These are phyloP conservation scores for Entomyzon cyanotis DNA, from an alignment of 2,113 vertebrate genomes.

Conservation along the genomic window DNA sequence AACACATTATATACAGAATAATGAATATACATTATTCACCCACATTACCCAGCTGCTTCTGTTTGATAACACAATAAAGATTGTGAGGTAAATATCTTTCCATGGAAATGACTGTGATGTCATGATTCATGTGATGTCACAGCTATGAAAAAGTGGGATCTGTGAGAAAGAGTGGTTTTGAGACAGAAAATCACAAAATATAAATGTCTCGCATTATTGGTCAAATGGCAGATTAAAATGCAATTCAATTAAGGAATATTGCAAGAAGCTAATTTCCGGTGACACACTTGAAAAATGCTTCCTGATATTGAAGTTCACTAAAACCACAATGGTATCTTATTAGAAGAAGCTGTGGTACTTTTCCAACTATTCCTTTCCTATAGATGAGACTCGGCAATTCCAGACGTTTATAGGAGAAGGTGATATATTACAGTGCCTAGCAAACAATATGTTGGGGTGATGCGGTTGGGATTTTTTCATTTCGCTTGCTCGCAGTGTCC, in stretches of 20 bases:
- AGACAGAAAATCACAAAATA: conserved; percentile 18
- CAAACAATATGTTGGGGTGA: not conserved
- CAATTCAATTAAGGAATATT: not conserved
- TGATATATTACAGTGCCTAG: not conserved
- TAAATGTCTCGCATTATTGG: not conserved
- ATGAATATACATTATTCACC: conserved; percentile 65
- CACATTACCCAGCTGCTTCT: conserved; percentile 64
- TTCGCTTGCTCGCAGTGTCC: not conserved
- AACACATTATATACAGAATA: conserved; percentile 61
- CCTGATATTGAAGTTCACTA: not conserved
- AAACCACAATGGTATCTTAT: not conserved
- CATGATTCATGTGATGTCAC: not conserved
- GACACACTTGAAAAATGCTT: not conserved
- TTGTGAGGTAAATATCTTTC: conserved; percentile 30
- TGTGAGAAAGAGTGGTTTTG: not conserved
- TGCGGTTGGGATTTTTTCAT: not conserved
- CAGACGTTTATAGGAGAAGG: not conserved
- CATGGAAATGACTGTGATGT: conserved; percentile 26
- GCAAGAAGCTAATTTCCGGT: not conserved
- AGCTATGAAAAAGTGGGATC: not conserved
- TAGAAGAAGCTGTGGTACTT: not conserved
- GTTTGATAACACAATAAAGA: conserved; percentile 31
- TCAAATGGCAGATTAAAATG: not conserved
- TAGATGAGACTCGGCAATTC: not conserved
- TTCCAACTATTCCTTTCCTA: not conserved